Evolutionary conservation across 53 echinoderm and acorn worm species (phyloP).

Genomic region (Crossaster papposus): DNA sequence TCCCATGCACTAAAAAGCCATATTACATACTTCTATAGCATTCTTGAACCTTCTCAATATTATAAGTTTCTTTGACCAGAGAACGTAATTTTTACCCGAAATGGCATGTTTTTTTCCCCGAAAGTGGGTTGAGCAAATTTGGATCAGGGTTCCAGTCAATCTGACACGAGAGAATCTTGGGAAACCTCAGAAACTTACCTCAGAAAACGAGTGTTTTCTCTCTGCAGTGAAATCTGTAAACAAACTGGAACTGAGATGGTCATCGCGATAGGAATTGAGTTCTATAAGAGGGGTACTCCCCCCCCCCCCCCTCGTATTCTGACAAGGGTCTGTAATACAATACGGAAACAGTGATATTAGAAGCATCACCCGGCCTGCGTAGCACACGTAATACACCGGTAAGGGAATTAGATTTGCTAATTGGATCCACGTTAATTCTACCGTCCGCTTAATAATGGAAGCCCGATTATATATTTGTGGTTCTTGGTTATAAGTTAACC

Average conservation of each 20-base stretch:
- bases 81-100: no score
- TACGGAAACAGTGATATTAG: neutral
- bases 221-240: no score
- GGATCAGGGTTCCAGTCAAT: no score
- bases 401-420: neutral
- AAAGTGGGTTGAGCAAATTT: no score
- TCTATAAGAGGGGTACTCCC: neutral
- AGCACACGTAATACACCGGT: neutral
- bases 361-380: neutral
- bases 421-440: neutral
- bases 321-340: neutral
- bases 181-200: no score
- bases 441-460: neutral
- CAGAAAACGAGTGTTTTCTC: no score
- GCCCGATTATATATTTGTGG: neutral
- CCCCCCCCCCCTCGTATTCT: neutral
- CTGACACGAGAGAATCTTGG: no score
- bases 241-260: neutral
- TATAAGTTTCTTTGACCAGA: no score
- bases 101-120: no score
- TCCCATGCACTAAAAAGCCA: neutral
- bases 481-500: neutral
- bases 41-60: no score
- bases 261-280: neutral
- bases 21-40: no score